phyloP scores from a whole-genome alignment of 2,113 vertebrate species.

The Catagonus wagneri region DNA sequence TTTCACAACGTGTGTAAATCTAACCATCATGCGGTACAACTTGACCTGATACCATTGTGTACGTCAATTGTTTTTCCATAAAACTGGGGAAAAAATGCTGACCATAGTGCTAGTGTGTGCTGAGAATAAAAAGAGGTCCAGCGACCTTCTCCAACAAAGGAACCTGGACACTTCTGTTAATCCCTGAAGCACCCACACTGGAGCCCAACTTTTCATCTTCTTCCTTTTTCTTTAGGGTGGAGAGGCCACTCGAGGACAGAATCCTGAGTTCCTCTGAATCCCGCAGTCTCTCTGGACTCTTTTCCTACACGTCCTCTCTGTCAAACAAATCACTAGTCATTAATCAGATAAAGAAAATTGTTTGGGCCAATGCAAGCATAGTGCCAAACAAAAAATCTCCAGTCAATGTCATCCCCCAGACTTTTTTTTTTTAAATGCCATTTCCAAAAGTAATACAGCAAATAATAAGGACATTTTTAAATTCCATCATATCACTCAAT shows the following conservation, averaged over 20 bases:
- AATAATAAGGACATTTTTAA: slow-evolving; percentile 56
- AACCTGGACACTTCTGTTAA: neutral
- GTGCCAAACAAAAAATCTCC: slow-evolving; percentile 22
- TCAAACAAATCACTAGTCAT: slow-evolving; percentile 11
- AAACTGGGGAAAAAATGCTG: neutral
- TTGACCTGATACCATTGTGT: neutral
- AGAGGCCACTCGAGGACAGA: neutral
- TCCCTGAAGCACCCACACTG: neutral
- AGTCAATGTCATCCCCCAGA: neutral
- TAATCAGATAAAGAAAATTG: neutral
- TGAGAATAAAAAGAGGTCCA: neutral
- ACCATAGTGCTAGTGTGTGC: neutral
- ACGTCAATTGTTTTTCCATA: neutral
- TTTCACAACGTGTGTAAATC: too few species aligned
- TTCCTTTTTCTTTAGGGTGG: neutral
- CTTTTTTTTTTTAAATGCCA: neutral
- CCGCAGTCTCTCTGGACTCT: neutral
- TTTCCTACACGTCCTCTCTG: neutral
- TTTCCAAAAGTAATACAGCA: slow-evolving; percentile 30
- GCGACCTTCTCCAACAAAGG: neutral
- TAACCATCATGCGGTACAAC: too few species aligned
- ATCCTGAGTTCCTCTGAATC: neutral
- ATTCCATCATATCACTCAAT: slow-evolving; percentile 43
- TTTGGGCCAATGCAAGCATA: neutral
- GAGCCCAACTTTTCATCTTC: neutral